Evolutionary conservation across 2,113 vertebrate genomes (phyloP).

Genomic region (Parus major): DNA sequence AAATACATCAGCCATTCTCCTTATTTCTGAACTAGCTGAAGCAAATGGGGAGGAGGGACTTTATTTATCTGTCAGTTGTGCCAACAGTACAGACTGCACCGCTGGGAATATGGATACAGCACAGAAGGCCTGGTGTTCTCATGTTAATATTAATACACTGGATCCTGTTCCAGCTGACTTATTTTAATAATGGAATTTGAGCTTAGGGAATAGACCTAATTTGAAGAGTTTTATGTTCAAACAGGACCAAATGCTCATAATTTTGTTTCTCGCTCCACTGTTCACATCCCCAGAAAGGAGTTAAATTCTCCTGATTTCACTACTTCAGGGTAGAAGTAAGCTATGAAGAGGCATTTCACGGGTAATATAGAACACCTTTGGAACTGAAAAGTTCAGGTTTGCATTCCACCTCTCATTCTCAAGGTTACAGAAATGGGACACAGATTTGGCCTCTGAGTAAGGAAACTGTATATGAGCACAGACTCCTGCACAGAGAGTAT

Average conservation of each 20-base stretch:
- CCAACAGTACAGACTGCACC: neutral
- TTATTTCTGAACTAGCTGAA: neutral
- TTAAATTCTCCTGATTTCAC: neutral
- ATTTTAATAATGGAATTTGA: slow-evolving; percentile 47
- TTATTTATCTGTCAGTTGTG: neutral
- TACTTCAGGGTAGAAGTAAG: neutral
- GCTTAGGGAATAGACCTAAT: slow-evolving; percentile 11
- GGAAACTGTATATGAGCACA: neutral
- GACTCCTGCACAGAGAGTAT: neutral
- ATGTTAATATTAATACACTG: slow-evolving; percentile 40
- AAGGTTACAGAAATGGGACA: neutral
- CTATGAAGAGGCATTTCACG: neutral
- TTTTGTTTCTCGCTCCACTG: neutral
- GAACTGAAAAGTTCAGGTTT: neutral
- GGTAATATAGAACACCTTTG: neutral
- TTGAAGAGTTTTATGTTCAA: neutral
- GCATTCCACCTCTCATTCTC: neutral
- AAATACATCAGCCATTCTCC: neutral
- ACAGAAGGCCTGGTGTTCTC: slow-evolving; percentile 14
- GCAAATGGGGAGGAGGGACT: neutral
- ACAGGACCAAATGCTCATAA: neutral
- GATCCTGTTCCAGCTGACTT: neutral
- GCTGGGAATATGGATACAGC: neutral
- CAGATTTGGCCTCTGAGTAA: neutral
- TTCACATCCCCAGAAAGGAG: neutral